These are phyloP conservation scores for Plagodis dolabraria DNA, from an alignment of 2,888 invertebrate genomes.

Conservation along the genomic window DNA sequence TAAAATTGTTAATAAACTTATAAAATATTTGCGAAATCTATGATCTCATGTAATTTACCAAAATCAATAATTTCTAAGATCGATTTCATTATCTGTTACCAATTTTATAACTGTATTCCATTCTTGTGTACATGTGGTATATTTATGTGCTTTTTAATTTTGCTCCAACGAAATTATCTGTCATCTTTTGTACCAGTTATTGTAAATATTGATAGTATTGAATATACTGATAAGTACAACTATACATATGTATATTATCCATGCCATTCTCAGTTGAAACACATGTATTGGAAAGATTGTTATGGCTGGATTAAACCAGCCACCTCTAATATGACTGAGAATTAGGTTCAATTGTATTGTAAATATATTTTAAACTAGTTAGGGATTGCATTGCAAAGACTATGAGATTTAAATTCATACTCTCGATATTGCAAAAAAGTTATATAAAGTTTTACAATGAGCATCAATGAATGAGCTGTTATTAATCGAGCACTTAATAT, in stretches of 20 bases:
- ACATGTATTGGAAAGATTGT: conserved; percentile 23
- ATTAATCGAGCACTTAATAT: conserved; percentile 36
- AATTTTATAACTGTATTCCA: conserved; percentile 35
- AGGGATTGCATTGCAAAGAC: conserved; percentile 49
- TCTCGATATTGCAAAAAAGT: conserved; percentile 44
- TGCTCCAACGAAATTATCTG: not conserved
- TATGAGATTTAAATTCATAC: conserved; percentile 52
- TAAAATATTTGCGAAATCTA: conserved; percentile 49
- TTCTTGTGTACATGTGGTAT: conserved; percentile 11
- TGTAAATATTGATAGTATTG: conserved; percentile 17
- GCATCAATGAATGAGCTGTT: conserved; percentile 30
- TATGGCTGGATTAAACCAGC: conserved; percentile 45
- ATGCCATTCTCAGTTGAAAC: conserved; percentile 36
- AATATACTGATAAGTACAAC: conserved; percentile 35
- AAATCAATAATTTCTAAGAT: conserved; percentile 58
- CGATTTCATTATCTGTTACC: conserved; percentile 59
- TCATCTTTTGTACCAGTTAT: conserved; percentile 7
- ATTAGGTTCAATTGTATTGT: conserved; percentile 79
- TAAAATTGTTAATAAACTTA: conserved; percentile 37
- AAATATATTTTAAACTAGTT: conserved; percentile 64
- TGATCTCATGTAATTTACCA: conserved; percentile 77
- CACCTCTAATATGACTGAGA: conserved; percentile 79
- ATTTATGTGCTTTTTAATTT: conserved; percentile 13
- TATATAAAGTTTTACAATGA: conserved; percentile 28
- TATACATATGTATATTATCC: not conserved